Evolutionary conservation across 2,888 invertebrate species (phyloP).

Genomic region (Eumerus sabulonum): DNA sequence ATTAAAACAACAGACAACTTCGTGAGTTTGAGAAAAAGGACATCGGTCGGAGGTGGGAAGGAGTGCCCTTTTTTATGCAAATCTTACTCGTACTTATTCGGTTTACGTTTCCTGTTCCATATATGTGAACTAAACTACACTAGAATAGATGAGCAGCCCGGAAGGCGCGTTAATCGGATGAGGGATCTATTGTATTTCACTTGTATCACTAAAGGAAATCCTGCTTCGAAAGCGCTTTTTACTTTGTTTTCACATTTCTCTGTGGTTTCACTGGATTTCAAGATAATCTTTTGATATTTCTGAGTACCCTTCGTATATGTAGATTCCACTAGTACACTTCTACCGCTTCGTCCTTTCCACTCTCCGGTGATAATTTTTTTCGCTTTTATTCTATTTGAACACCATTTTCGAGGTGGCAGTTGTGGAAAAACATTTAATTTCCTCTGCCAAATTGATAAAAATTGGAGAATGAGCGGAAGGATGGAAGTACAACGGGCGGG

Average conservation of each 20-base stretch:
- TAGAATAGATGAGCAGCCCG: too few relatives aligned
- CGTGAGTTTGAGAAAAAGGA: too few relatives aligned
- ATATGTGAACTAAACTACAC: background rate
- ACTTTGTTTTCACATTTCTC: background rate
- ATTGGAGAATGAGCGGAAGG: too few relatives aligned
- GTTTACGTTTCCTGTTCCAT: conserved; percentile 23
- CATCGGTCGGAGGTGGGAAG: too few relatives aligned
- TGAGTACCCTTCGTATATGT: conserved; percentile 17
- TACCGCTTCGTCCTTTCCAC: too few relatives aligned
- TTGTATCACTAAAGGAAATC: conserved; percentile 27
- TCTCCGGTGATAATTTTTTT: background rate
- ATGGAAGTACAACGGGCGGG: background rate
- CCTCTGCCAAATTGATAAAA: conserved; percentile 1
- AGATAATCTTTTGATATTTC: conserved; percentile 25
- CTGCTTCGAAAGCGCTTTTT: conserved; percentile 35
- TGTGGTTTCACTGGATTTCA: conserved; percentile 15
- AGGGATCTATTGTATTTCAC: background rate
- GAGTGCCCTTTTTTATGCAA: conserved; percentile 22
- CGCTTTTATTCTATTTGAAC: background rate
- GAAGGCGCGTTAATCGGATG: too few relatives aligned
- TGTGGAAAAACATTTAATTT: conserved; percentile 40
- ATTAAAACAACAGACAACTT: too few relatives aligned
- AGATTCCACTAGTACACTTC: conserved; percentile 37
- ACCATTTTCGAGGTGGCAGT: conserved; percentile 23
- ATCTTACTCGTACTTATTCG: conserved; percentile 28